These are phyloP conservation scores for Lophius piscatorius DNA, from an alignment of 2,113 vertebrate genomes.

Conservation along the genomic window DNA sequence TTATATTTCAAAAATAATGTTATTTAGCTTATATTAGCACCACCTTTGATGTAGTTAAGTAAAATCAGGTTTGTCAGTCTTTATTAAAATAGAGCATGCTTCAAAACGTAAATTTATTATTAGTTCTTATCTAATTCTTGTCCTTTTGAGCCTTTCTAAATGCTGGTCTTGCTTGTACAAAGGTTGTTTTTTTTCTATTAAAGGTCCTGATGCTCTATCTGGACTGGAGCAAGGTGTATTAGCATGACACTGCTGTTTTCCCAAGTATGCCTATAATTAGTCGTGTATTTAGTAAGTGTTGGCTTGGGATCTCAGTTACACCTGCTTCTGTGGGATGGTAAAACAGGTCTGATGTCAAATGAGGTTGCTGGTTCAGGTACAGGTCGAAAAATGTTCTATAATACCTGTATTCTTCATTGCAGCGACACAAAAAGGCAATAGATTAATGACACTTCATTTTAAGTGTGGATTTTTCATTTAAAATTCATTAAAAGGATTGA, in stretches of 20 bases:
- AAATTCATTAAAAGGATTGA: no score
- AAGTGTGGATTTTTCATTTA: no score
- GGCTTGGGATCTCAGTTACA: slow-evolving; percentile 82
- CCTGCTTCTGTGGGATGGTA: slow-evolving; percentile 47
- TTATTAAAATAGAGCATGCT: no score
- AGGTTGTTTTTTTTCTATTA: slow-evolving; percentile 87
- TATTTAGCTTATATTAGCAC: no score
- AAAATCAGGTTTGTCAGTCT: no score
- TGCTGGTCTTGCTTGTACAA: slow-evolving; percentile 46
- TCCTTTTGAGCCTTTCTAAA: neutral
- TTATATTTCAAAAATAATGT: no score
- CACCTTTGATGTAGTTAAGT: no score
- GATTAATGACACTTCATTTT: no score
- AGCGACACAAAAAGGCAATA: neutral
- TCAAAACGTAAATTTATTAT: no score
- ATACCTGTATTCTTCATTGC: neutral
- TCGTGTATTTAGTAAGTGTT: slow-evolving; percentile 94
- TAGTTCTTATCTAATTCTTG: no score
- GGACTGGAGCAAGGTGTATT: slow-evolving; percentile 93
- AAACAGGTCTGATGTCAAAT: slow-evolving; percentile 30
- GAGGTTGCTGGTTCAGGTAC: slow-evolving; percentile 10
- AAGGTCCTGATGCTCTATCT: slow-evolving; percentile 92
- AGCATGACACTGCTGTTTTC: slow-evolving; percentile 99
- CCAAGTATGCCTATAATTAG: slow-evolving; percentile 95
- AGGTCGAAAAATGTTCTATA: slow-evolving; percentile 9